Evolutionary conservation across 2,888 invertebrate species (phyloP).

Genomic region (Conus canariensis): DNA sequence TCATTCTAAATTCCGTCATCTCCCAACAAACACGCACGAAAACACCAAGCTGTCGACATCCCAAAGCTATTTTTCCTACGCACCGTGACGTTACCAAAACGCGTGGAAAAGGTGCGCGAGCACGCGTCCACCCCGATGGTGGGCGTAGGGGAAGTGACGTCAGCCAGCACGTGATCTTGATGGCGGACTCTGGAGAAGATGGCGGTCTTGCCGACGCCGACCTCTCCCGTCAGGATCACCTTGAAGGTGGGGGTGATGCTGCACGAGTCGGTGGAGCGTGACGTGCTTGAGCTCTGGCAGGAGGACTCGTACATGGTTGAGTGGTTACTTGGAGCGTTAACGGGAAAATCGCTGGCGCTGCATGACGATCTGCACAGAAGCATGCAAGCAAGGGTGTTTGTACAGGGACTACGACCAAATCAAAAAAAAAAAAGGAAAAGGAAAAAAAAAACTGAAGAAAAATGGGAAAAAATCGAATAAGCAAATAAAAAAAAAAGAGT

Average conservation of each 20-base stretch:
- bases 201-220: conserved; percentile 64
- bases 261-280: not conserved
- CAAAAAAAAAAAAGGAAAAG: too few relatives aligned
- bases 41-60: not conserved
- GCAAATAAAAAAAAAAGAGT: not conserved
- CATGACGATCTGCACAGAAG: too few relatives aligned
- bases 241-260: conserved; percentile 53
- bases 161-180: conserved; percentile 52
- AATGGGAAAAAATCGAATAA: not conserved
- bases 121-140: conserved; percentile 61
- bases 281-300: not conserved
- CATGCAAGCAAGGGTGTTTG: too few relatives aligned
- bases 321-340: too few relatives aligned
- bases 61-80: not conserved
- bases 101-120: conserved; percentile 38
- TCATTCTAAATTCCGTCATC: too few relatives aligned
- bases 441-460: not conserved
- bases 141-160: conserved; percentile 42
- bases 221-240: conserved; percentile 60
- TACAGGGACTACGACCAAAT: too few relatives aligned
- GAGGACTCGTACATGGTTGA: too few relatives aligned
- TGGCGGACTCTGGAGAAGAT: conserved; percentile 55
- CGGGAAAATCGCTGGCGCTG: too few relatives aligned
- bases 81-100: conserved; percentile 33
- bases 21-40: not conserved